Conservation (phyloP, 2,797 vertebrate genomes). For the Acestrorhynchus altus region DNA sequence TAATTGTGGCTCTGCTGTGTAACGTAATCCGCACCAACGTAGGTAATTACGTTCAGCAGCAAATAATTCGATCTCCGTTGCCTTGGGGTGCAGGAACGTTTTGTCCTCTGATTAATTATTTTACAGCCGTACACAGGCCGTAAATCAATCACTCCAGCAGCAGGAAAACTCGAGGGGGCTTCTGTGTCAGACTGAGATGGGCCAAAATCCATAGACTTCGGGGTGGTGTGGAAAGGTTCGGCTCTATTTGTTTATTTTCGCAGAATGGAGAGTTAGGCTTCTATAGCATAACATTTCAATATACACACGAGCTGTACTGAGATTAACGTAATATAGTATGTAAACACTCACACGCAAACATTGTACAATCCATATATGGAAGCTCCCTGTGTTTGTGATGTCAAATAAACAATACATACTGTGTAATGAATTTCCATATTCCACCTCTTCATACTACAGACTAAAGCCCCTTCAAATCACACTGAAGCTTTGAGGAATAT, state of each 20-base stretch:
- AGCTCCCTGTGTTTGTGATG: too few species aligned
- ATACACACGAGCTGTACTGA: too few species aligned
- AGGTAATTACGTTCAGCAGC: constrained; percentile 49
- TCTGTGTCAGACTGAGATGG: not conserved
- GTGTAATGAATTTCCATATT: too few species aligned
- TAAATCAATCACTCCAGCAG: constrained; percentile 47
- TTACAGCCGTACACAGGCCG: constrained; percentile 32
- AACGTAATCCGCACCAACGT: constrained; percentile 41
- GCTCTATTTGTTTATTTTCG: constrained; percentile 6
- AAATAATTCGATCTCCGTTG: constrained; percentile 36
- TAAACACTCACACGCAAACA: too few species aligned
- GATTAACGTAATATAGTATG: too few species aligned
- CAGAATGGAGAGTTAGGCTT: too few species aligned
- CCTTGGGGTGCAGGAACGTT: constrained; percentile 34
- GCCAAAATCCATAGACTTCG: not conserved
- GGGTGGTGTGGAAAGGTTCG: not conserved
- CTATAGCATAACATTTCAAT: too few species aligned
- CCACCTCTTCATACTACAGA: too few species aligned
- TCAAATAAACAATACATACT: too few species aligned
- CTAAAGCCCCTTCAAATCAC: too few species aligned
- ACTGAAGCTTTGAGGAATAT: too few species aligned
- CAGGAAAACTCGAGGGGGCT: not conserved
- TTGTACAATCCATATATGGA: too few species aligned
- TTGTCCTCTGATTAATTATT: constrained; percentile 51
- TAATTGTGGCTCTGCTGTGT: constrained; percentile 41